phyloP scores from a whole-genome alignment of 2,888 invertebrate genomes.

The Synergus gifuensis region DNA sequence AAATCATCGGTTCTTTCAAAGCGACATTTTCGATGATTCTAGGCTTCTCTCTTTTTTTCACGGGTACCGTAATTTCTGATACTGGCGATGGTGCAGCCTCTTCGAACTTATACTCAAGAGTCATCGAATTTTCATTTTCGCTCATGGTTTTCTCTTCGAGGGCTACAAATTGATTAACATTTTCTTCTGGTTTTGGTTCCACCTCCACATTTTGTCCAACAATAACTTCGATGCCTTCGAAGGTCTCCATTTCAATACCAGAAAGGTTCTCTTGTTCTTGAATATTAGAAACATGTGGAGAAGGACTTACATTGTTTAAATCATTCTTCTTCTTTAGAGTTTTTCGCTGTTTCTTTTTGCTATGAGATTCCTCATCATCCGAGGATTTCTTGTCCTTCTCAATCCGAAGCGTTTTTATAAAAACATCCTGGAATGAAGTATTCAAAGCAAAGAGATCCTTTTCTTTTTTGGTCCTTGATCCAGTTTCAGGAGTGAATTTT shows the following conservation, averaged over 20 bases:
- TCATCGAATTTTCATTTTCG: constrained; percentile 56
- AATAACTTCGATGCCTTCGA: constrained; percentile 63
- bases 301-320: constrained; percentile 41
- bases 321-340: constrained; percentile 56
- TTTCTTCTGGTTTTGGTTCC: constrained; percentile 50
- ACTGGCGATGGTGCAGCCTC: constrained; percentile 63
- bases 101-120: constrained; percentile 61
- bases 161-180: neutral
- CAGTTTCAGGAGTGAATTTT: constrained; percentile 62
- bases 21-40: constrained; percentile 74
- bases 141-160: constrained; percentile 10
- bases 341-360: constrained; percentile 55
- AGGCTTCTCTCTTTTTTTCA: constrained; percentile 76
- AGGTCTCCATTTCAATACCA: constrained; percentile 57
- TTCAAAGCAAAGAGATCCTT: constrained; percentile 47
- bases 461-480: constrained; percentile 62
- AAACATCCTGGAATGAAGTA: constrained; percentile 71
- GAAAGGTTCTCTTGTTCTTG: constrained; percentile 50
- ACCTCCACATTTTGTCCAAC: constrained; percentile 53
- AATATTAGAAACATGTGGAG: constrained; percentile 39
- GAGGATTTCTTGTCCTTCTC: constrained; percentile 61
- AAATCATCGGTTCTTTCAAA: constrained; percentile 72
- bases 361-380: constrained; percentile 45
- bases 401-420: constrained; percentile 68
- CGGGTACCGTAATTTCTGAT: constrained; percentile 66